A percentile compares a stretch with the other conserved stretches of the same genome.
phyloP scores from a whole-genome alignment of 2,888 invertebrate genomes.

The Mantis religiosa region DNA sequence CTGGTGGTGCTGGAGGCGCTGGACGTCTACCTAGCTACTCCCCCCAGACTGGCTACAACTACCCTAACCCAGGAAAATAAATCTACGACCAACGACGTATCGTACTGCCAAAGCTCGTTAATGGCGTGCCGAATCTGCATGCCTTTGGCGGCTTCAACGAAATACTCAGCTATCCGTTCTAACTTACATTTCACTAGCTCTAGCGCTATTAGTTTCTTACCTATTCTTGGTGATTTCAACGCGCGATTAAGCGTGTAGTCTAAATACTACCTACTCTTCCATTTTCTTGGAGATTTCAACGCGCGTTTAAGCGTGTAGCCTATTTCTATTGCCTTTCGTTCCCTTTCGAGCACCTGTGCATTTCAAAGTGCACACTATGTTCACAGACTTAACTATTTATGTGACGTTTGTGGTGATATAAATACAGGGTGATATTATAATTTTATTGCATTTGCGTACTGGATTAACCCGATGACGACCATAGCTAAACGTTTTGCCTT shows the following conservation, averaged over 20 bases:
- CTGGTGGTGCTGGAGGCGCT: not conserved
- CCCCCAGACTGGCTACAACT: conserved; percentile 17
- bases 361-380: not conserved
- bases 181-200: not conserved
- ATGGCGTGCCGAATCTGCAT: too few species aligned
- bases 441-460: not conserved
- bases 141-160: not conserved
- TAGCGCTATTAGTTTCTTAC: not conserved
- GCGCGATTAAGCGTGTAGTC: too few species aligned
- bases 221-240: not conserved
- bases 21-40: conserved; percentile 9
- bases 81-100: not conserved
- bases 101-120: not conserved
- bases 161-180: not conserved
- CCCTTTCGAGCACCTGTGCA: not conserved
- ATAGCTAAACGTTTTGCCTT: not conserved
- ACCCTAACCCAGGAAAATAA: conserved; percentile 22
- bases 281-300: not conserved
- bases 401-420: not conserved
- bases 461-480: not conserved
- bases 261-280: too few species aligned
- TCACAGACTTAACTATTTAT: not conserved
- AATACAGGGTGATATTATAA: not conserved
- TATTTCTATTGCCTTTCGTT: not conserved
- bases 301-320: not conserved